Percentiles rank a stretch among this genome's conserved stretches.
Evolutionary conservation across 2,113 vertebrate species (phyloP).

Genomic region (Chlorodrepanis virens): DNA sequence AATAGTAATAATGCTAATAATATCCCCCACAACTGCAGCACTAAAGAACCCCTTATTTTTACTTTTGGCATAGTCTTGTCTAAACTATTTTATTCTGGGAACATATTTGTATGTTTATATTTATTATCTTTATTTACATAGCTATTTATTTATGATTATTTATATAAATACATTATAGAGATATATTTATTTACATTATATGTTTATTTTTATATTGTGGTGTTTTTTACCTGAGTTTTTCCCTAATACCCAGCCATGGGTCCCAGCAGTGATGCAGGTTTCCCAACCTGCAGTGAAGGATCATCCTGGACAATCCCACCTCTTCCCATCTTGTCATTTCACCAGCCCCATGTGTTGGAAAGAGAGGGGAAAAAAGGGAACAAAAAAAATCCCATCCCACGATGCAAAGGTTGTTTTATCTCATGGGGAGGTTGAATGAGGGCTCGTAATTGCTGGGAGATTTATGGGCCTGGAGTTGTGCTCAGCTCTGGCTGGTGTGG

Average conservation of each 20-base stretch:
- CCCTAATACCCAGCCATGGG: no score
- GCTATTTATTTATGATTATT: background rate
- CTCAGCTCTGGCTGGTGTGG: background rate
- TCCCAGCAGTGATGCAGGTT: background rate
- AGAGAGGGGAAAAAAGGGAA: rapidly evolving
- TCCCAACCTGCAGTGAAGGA: background rate
- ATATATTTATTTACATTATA: background rate
- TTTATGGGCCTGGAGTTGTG: slow-evolving; percentile 22
- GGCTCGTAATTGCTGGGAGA: background rate
- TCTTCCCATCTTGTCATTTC: background rate
- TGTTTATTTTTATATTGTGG: background rate
- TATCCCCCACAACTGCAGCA: no score
- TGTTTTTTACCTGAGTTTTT: background rate
- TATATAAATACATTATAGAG: background rate
- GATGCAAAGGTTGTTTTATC: background rate
- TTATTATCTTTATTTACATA: background rate
- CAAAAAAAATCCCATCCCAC: background rate
- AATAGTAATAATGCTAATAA: background rate
- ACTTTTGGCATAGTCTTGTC: background rate
- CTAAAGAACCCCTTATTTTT: background rate
- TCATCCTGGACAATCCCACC: background rate
- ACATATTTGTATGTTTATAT: no score
- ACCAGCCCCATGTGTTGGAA: background rate
- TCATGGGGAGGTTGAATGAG: background rate
- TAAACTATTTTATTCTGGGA: background rate